Conservation (phyloP, 2,888 invertebrate species). For the Drosophila setosimentum region DNA sequence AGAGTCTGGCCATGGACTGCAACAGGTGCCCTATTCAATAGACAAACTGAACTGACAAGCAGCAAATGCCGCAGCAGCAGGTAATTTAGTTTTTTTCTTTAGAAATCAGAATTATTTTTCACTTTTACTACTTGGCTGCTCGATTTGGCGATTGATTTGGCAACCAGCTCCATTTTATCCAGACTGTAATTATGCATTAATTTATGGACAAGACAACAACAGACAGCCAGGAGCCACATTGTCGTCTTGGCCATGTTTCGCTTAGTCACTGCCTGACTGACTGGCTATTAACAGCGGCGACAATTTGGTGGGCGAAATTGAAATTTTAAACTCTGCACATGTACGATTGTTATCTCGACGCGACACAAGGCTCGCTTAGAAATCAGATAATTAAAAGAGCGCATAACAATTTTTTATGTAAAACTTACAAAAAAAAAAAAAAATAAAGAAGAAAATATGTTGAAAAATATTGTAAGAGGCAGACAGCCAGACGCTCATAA, state of each 20-base stretch:
- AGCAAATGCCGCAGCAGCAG: not conserved
- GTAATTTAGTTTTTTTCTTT: conserved; percentile 19
- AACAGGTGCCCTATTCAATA: conserved; percentile 68
- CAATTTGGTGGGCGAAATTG: conserved; percentile 71
- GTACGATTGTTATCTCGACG: conserved; percentile 47
- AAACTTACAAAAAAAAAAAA: not conserved
- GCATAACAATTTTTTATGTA: conserved; percentile 1
- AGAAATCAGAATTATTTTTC: conserved; percentile 60
- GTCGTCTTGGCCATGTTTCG: conserved; percentile 9
- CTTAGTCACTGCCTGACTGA: conserved; percentile 65
- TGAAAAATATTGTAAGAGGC: conserved; percentile 65
- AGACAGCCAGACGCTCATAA: conserved; percentile 78
- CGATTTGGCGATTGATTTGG: conserved; percentile 1
- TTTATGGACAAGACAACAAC: conserved; percentile 62
- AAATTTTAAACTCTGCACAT: conserved; percentile 58
- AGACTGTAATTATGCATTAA: conserved; percentile 59
- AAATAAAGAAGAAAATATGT: conserved; percentile 25
- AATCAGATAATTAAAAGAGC: conserved; percentile 74
- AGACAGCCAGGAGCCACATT: conserved; percentile 52
- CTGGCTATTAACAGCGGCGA: conserved; percentile 66
- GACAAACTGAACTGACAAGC: conserved; percentile 23
- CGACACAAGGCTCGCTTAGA: conserved; percentile 45
- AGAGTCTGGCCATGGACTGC: conserved; percentile 16
- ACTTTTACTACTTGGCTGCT: conserved; percentile 61
- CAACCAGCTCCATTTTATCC: conserved; percentile 6